phyloP scores from a whole-genome alignment of 2,888 invertebrate genomes.

The Mamestra brassicae region DNA sequence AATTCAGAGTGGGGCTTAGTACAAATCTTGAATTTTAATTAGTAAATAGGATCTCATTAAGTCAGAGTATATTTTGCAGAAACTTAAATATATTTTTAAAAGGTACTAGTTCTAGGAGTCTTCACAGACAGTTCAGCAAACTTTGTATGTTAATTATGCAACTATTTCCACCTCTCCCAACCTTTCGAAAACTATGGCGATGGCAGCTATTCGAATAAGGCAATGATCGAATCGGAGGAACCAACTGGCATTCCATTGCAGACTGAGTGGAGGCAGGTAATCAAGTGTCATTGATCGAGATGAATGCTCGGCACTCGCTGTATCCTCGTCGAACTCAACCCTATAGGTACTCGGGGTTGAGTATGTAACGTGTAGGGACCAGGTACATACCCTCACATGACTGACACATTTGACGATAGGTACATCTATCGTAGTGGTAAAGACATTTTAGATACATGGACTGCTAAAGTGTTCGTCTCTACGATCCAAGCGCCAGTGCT shows the following conservation, averaged over 20 bases:
- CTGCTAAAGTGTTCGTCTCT: conserved; percentile 15
- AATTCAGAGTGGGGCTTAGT: conserved; percentile 43
- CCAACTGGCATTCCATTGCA: conserved; percentile 53
- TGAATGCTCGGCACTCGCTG: conserved; percentile 49
- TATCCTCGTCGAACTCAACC: conserved; percentile 31
- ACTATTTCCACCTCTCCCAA: conserved; percentile 26
- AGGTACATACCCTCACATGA: conserved; percentile 7
- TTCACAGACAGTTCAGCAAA: not conserved
- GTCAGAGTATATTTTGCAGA: not conserved
- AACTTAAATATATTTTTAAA: not conserved
- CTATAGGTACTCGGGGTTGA: conserved; percentile 4
- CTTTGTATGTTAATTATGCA: conserved; percentile 12
- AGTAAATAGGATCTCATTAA: conserved; percentile 23
- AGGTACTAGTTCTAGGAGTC: not conserved
- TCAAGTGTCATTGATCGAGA: conserved; percentile 60
- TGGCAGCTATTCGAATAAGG: conserved; percentile 28
- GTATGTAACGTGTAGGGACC: conserved; percentile 21
- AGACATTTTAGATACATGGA: not conserved
- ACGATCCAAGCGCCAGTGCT: not conserved
- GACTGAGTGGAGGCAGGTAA: conserved; percentile 40
- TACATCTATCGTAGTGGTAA: conserved; percentile 7
- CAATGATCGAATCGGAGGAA: conserved; percentile 32
- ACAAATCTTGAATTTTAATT: conserved; percentile 41
- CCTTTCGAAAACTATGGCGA: conserved; percentile 5
- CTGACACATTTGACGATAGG: not conserved